Evolutionary conservation across 2,113 vertebrate species (phyloP).

Genomic region (Thinocorus orbignyianus): DNA sequence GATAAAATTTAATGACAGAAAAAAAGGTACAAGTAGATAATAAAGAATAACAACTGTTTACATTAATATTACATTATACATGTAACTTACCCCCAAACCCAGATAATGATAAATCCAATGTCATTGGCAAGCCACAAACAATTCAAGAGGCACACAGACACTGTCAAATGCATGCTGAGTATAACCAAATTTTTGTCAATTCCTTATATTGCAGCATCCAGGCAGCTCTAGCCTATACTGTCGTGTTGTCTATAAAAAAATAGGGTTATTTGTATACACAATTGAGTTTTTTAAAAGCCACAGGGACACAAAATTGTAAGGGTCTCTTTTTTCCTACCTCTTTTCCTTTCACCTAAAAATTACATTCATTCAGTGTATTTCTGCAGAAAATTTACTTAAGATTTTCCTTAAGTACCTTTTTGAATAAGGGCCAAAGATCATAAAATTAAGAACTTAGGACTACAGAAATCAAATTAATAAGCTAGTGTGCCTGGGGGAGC

Average conservation of each 20-base stretch:
- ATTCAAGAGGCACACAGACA: not conserved
- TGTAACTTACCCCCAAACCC: not conserved
- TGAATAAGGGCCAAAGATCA: conserved; percentile 20
- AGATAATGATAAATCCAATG: not conserved
- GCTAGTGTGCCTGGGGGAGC: not conserved
- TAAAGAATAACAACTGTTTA: not conserved
- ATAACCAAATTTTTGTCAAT: not conserved
- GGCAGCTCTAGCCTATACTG: not conserved
- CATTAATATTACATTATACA: not conserved
- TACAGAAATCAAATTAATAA: conserved; percentile 43
- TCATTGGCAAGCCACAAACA: not conserved
- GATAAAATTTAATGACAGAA: not conserved
- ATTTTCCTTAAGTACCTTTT: conserved; percentile 17
- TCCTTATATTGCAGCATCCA: not conserved
- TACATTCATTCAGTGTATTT: not conserved
- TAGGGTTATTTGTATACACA: not conserved
- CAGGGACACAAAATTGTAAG: not conserved
- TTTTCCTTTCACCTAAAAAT: conserved; percentile 1
- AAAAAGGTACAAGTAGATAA: not conserved
- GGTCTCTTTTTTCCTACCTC: not conserved
- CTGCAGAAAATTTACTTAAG: not conserved
- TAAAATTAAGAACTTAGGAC: conserved; percentile 18
- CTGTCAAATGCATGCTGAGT: not conserved
- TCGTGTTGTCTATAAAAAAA: not conserved
- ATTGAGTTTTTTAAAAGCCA: not conserved